Conservation (phyloP, 2,113 vertebrate genomes). For the Laticauda colubrina region DNA sequence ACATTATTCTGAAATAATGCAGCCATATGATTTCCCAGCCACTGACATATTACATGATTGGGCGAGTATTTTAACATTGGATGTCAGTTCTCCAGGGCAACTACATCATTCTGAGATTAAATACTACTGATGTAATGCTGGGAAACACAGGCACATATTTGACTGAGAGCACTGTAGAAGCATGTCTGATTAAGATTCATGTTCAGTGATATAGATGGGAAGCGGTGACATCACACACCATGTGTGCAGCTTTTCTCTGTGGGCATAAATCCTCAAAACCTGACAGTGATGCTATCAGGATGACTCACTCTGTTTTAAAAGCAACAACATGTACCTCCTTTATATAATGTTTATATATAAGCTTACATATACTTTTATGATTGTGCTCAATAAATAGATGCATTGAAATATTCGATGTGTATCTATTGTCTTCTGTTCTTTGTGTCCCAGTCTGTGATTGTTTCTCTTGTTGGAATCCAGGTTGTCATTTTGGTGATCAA, state of each 20-base stretch:
- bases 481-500: neutral
- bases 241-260: neutral
- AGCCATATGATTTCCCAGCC: neutral
- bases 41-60: neutral
- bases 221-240: neutral
- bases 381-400: neutral
- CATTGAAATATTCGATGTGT: neutral
- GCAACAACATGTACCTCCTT: neutral
- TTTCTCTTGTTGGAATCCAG: neutral
- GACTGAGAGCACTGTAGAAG: neutral
- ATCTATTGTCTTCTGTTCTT: neutral
- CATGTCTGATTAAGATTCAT: neutral
- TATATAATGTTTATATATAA: neutral
- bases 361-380: neutral
- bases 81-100: conserved; percentile 4
- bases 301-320: neutral
- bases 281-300: neutral
- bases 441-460: neutral
- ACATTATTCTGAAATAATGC: neutral
- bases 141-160: neutral
- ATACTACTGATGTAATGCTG: neutral
- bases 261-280: neutral
- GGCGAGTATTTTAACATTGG: neutral
- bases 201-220: neutral
- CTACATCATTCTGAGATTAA: neutral